A percentile compares a stretch with the other conserved stretches of the same genome.
These are phyloP conservation scores for Carassius carassius DNA, from an alignment of 2,113 vertebrate genomes.

Conservation along the genomic window DNA sequence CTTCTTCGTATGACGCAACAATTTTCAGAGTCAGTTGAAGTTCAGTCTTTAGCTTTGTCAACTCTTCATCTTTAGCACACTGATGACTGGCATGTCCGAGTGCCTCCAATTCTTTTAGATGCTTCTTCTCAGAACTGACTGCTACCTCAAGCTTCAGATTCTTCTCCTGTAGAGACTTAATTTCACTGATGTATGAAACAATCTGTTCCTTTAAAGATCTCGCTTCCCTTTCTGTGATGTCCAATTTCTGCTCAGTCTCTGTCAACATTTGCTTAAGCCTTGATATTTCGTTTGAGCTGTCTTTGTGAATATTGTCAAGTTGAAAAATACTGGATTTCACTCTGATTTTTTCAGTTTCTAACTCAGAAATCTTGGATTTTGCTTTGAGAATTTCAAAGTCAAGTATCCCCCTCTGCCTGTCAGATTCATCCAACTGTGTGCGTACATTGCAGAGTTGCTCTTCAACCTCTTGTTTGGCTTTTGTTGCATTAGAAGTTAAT, in stretches of 20 bases:
- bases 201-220: constrained; percentile 63
- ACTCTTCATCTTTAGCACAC: constrained; percentile 65
- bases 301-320: constrained; percentile 71
- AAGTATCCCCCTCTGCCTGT: constrained; percentile 66
- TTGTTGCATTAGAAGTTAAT: constrained; percentile 65
- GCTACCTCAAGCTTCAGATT: constrained; percentile 57
- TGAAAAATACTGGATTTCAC: constrained; percentile 63
- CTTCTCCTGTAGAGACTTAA: constrained; percentile 69
- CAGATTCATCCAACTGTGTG: constrained; percentile 69
- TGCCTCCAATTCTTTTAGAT: constrained; percentile 40
- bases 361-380: constrained; percentile 65
- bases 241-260: constrained; percentile 72
- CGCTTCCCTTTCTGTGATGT: constrained; percentile 72
- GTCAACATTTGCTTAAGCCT: constrained; percentile 69
- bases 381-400: constrained; percentile 66
- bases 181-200: constrained; percentile 63
- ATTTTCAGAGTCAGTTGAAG: constrained; percentile 68
- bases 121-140: constrained; percentile 57
- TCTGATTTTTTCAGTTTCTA: constrained; percentile 70
- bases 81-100: constrained; percentile 58
- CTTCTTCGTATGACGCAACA: constrained; percentile 67
- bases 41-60: constrained; percentile 70
- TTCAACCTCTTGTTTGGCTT: constrained; percentile 73
- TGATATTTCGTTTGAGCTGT: constrained; percentile 68
- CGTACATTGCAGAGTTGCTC: constrained; percentile 61